Conservation (phyloP, 2,113 vertebrate species). For the Melanostigma gelatinosum region DNA sequence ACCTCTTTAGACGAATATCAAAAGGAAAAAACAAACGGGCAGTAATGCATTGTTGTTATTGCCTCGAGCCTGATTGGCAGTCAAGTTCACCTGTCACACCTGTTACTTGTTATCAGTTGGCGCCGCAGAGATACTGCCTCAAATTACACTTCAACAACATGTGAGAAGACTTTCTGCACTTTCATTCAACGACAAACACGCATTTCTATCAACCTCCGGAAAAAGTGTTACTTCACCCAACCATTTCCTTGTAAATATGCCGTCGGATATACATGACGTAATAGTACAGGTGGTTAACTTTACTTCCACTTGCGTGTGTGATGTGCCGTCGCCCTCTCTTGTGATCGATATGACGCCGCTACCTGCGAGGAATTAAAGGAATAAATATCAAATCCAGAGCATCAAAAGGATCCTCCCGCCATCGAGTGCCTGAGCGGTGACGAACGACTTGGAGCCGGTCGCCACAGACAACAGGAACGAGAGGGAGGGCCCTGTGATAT, state of each 20-base stretch:
- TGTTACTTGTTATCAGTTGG: conserved; percentile 49
- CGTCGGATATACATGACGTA: neutral
- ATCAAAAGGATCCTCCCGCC: conserved; percentile 17
- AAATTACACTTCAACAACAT: conserved; percentile 41
- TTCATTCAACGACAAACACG: neutral
- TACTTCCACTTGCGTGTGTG: neutral
- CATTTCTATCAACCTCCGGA: neutral
- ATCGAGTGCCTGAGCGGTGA: conserved; percentile 18
- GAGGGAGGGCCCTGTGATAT: conserved; percentile 49
- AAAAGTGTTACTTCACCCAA: neutral
- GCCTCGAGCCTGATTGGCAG: conserved; percentile 12
- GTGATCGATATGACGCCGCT: conserved; percentile 12
- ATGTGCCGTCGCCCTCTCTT: neutral
- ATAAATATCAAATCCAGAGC: neutral
- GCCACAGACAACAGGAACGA: conserved; percentile 39
- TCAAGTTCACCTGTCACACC: conserved; percentile 63
- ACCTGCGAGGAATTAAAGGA: conserved; percentile 48
- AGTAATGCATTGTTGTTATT: conserved; percentile 13
- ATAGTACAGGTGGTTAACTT: neutral
- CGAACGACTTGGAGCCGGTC: conserved; percentile 1
- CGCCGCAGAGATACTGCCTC: conserved; percentile 9
- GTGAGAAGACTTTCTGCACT: neutral
- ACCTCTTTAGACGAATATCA: neutral
- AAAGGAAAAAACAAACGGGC: neutral
- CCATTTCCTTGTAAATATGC: conserved; percentile 2